A percentile compares a stretch with the other conserved stretches of the same genome.
These are phyloP conservation scores for Bothrops jararaca DNA, from an alignment of 2,113 vertebrate species.

Conservation along the genomic window DNA sequence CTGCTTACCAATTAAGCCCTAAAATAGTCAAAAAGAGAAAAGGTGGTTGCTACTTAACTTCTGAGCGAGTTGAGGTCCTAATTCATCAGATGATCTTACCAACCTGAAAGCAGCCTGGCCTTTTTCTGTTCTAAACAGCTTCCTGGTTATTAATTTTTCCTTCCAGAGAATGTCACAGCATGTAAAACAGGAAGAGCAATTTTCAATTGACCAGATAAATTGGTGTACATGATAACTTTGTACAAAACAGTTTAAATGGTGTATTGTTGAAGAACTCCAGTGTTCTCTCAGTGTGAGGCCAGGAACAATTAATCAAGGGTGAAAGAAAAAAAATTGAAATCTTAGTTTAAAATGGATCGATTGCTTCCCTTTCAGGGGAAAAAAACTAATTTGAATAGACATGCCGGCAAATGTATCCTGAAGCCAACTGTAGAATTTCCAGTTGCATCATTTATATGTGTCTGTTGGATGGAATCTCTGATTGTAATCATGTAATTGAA, in stretches of 20 bases:
- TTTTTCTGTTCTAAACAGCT: constrained; percentile 17
- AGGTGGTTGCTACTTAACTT: neutral
- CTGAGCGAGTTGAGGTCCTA: neutral
- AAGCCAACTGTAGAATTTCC: neutral
- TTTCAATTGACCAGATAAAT: neutral
- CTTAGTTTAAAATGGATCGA: neutral
- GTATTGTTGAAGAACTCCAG: neutral
- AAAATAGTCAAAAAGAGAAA: neutral
- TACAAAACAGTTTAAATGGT: neutral
- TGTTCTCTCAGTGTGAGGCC: neutral
- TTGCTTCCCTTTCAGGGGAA: neutral
- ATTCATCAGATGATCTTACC: neutral
- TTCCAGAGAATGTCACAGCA: neutral
- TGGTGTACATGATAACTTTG: neutral
- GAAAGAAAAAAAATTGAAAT: neutral
- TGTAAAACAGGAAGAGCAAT: neutral
- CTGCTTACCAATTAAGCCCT: neutral
- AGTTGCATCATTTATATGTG: neutral
- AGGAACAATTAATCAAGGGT: neutral
- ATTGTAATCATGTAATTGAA: neutral
- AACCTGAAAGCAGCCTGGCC: neutral
- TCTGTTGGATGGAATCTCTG: neutral
- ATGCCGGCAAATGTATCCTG: neutral
- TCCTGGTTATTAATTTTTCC: neutral
- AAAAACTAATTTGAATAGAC: neutral